Evolutionary conservation across 2,797 vertebrate genomes (phyloP).

Genomic region (Serranus cabrilla): DNA sequence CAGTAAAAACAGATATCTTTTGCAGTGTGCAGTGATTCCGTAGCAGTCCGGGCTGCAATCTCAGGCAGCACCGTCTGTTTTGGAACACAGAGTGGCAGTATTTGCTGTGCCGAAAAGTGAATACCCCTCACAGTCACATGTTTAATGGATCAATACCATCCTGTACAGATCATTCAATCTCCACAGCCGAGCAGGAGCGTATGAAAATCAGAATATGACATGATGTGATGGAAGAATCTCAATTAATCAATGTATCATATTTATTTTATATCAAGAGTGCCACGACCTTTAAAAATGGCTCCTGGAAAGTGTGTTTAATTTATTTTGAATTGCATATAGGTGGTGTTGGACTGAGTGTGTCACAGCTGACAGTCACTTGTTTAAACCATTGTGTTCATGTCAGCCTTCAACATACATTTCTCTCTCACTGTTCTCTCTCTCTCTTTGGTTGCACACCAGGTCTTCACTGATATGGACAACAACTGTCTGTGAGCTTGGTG

Average conservation of each 20-base stretch:
- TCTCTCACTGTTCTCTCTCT: not conserved
- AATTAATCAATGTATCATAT: not conserved
- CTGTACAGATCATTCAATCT: conserved; percentile 18
- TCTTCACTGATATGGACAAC: not conserved
- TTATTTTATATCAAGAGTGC: not conserved
- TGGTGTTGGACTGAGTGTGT: not conserved
- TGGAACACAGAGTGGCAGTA: conserved; percentile 86
- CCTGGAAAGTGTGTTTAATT: not conserved
- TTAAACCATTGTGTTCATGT: not conserved
- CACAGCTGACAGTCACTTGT: not conserved
- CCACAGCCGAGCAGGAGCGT: not conserved
- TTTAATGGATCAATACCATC: conserved; percentile 61
- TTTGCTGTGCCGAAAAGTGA: conserved; percentile 79
- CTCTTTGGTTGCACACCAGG: not conserved
- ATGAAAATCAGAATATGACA: not conserved
- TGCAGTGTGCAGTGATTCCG: conserved; percentile 26
- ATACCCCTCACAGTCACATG: conserved; percentile 28
- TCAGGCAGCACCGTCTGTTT: conserved; percentile 75
- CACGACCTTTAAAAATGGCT: not conserved
- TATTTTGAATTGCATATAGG: not conserved
- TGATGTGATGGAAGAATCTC: not conserved
- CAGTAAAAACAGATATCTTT: conserved; percentile 6
- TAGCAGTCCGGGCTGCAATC: conserved; percentile 23
- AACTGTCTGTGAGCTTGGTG: not conserved
- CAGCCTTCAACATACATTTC: not conserved